These are phyloP conservation scores for Drosophila limbata DNA, from an alignment of 2,888 invertebrate genomes.

Conservation along the genomic window DNA sequence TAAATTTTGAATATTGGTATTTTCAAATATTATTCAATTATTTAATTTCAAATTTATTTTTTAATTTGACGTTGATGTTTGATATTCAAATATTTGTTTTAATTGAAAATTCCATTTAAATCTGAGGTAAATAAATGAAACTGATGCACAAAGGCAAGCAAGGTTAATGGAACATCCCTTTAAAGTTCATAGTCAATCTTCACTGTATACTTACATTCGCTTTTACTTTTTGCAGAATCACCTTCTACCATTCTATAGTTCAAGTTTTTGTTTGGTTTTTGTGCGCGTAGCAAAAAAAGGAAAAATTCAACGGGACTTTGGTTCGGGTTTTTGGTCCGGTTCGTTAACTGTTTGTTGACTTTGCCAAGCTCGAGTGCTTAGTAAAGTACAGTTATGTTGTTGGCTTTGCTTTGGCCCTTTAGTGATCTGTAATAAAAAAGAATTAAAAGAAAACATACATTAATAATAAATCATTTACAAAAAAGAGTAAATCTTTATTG, in stretches of 20 bases:
- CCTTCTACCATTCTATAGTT: constrained; percentile 96
- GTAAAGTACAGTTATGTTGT: constrained; percentile 53
- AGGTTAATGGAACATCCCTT: too few species aligned
- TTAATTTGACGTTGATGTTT: too few species aligned
- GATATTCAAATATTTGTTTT: too few species aligned
- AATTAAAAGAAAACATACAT: neutral
- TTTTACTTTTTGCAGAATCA: constrained; percentile 92
- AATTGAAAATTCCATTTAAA: too few species aligned
- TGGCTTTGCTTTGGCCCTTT: constrained; percentile 53
- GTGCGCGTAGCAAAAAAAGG: constrained; percentile 77
- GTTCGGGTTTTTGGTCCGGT: constrained; percentile 32
- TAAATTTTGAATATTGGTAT: too few species aligned
- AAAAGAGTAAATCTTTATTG: neutral
- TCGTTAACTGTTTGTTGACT: constrained; percentile 20
- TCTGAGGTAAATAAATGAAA: too few species aligned
- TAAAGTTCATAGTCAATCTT: too few species aligned
- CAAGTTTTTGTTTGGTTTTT: constrained; percentile 85
- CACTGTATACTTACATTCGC: constrained; percentile 88
- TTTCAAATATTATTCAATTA: too few species aligned
- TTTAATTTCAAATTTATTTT: too few species aligned
- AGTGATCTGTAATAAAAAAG: constrained; percentile 71
- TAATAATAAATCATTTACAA: neutral
- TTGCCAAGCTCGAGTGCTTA: constrained; percentile 51
- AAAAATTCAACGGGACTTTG: constrained; percentile 46
- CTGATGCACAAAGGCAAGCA: too few species aligned